Evolutionary conservation across 2,797 vertebrate genomes (phyloP).

Genomic region (Lagorchestes hirsutus): DNA sequence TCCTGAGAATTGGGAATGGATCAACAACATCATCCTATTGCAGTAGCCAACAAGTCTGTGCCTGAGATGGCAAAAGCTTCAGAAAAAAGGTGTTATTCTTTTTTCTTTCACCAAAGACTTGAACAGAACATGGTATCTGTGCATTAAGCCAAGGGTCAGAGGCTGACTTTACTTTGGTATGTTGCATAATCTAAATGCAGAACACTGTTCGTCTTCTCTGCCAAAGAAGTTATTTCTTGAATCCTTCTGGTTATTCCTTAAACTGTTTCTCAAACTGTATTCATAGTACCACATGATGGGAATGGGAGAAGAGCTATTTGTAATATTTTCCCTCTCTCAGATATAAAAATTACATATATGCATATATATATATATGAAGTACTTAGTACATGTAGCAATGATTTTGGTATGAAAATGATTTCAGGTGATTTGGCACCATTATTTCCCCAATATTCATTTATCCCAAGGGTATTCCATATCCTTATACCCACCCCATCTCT

Average conservation of each 20-base stretch:
- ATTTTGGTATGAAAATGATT: not conserved
- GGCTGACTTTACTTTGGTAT: conserved; percentile 46
- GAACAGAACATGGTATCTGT: conserved; percentile 80
- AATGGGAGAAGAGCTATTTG: not conserved
- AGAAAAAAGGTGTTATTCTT: conserved; percentile 78
- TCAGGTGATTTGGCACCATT: not conserved
- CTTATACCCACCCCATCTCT: not conserved
- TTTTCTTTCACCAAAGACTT: conserved; percentile 81
- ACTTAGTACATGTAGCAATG: not conserved
- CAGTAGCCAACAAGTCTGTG: conserved; percentile 73
- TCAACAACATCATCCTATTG: conserved; percentile 43
- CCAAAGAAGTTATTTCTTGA: conserved; percentile 25
- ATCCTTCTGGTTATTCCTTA: conserved; percentile 6
- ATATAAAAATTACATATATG: not conserved
- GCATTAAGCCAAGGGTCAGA: conserved; percentile 50
- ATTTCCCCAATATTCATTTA: not conserved
- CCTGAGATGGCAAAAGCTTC: conserved; percentile 76
- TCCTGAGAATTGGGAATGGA: conserved; percentile 66
- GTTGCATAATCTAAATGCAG: not conserved
- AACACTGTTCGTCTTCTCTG: conserved; percentile 51
- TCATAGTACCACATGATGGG: not conserved
- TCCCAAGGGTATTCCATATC: not conserved
- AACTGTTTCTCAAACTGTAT: not conserved
- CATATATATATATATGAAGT: not conserved
- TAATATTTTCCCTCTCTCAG: not conserved